A percentile compares a stretch with the other conserved stretches of the same genome.
Conservation (phyloP, 2,888 invertebrate genomes). For the Drosophila kanekoi region DNA sequence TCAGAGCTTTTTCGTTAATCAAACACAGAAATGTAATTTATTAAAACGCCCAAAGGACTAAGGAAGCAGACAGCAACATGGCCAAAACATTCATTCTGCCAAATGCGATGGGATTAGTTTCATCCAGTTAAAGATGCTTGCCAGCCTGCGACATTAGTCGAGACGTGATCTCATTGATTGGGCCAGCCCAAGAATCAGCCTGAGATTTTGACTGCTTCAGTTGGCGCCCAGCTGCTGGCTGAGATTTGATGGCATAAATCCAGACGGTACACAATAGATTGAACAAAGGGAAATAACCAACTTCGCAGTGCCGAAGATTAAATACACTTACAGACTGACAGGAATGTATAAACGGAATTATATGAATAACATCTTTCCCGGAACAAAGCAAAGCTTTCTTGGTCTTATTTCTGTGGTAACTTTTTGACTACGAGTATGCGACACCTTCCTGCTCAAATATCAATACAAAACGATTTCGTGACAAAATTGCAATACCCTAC, state of each 20-base stretch:
- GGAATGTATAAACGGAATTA: too few relatives aligned
- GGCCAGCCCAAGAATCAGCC: not conserved
- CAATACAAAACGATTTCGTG: too few relatives aligned
- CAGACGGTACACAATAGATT: not conserved
- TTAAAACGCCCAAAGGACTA: conserved; percentile 54
- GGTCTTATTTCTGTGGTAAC: too few relatives aligned
- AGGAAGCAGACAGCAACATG: conserved; percentile 19
- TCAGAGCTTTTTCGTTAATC: conserved; percentile 49
- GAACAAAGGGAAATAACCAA: not conserved
- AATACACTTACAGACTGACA: not conserved
- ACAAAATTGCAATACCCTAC: too few relatives aligned
- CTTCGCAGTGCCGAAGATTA: too few relatives aligned
- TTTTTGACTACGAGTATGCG: too few relatives aligned
- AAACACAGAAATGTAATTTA: conserved; percentile 62
- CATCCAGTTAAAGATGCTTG: conserved; percentile 46
- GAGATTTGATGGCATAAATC: not conserved
- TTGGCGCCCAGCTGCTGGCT: not conserved
- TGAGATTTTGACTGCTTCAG: not conserved
- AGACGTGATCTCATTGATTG: conserved; percentile 47
- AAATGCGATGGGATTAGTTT: conserved; percentile 55
- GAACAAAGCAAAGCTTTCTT: too few relatives aligned
- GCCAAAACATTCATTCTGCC: conserved; percentile 40
- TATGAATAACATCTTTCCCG: too few relatives aligned
- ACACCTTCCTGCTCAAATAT: too few relatives aligned
- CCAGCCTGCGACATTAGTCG: conserved; percentile 18